A percentile compares a stretch with the other conserved stretches of the same genome.
Evolutionary conservation across 2,888 invertebrate genomes (phyloP).

Genomic region (Macaria liturata): DNA sequence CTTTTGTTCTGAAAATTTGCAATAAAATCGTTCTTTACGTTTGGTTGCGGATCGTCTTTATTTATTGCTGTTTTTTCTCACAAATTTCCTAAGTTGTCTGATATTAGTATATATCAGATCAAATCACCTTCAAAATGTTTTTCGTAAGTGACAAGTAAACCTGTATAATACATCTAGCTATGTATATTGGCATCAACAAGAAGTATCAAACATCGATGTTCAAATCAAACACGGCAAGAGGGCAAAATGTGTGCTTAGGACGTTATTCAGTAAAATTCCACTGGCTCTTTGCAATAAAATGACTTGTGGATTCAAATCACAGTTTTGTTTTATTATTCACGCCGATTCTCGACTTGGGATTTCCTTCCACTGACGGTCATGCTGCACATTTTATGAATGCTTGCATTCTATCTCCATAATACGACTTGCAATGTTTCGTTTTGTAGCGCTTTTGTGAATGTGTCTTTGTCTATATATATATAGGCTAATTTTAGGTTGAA

Average conservation of each 20-base stretch:
- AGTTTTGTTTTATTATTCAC: conserved; percentile 39
- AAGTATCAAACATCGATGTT: conserved; percentile 26
- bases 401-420: conserved; percentile 23
- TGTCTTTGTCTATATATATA: too few relatives aligned
- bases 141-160: too few relatives aligned
- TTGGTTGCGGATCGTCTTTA: too few relatives aligned
- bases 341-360: conserved; percentile 34
- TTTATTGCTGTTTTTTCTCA: too few relatives aligned
- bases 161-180: too few relatives aligned
- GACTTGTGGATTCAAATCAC: conserved; percentile 41
- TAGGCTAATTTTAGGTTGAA: too few relatives aligned
- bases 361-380: conserved; percentile 35
- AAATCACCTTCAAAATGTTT: too few relatives aligned
- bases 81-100: too few relatives aligned
- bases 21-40: too few relatives aligned
- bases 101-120: too few relatives aligned
- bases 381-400: conserved; percentile 25
- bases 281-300: conserved; percentile 35
- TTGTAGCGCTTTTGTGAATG: too few relatives aligned
- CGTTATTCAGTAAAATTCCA: conserved; percentile 38
- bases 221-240: conserved; percentile 18
- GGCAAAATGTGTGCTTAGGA: conserved; percentile 32
- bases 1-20: too few relatives aligned
- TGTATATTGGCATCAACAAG: background rate
- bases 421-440: conserved; percentile 10